Conservation (phyloP, 2,888 invertebrate species). For the Ecliptopera silaceata region DNA sequence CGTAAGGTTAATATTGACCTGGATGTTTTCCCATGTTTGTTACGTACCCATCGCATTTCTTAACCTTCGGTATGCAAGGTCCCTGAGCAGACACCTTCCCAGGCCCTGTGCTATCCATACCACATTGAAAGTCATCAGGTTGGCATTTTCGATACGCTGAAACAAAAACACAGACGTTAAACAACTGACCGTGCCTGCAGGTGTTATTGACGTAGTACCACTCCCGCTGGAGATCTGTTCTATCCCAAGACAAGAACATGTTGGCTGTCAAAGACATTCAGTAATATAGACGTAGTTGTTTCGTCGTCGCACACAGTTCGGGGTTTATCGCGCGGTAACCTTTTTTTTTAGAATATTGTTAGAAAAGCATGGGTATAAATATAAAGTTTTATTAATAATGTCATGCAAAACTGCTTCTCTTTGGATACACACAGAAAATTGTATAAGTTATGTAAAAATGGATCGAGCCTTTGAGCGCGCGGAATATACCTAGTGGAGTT, state of each 20-base stretch:
- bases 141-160: conserved; percentile 94
- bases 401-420: conserved; percentile 41
- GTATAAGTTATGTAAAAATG: conserved; percentile 63
- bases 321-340: too few relatives aligned
- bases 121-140: conserved; percentile 94
- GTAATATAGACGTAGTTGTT: too few relatives aligned
- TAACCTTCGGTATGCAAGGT: conserved; percentile 93
- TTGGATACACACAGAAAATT: conserved; percentile 51
- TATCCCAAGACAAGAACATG: not conserved
- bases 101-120: conserved; percentile 79
- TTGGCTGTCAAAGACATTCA: not conserved
- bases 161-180: conserved; percentile 45
- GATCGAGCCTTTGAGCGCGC: conserved; percentile 47
- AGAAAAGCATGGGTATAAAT: too few relatives aligned
- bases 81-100: conserved; percentile 83
- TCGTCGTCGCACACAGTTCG: not conserved
- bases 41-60: conserved; percentile 92
- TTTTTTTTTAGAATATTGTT: too few relatives aligned
- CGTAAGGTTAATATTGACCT: too few relatives aligned
- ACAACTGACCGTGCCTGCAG: too few relatives aligned
- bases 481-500: conserved; percentile 23
- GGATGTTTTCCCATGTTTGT: not conserved
- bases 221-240: not conserved
- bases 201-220: not conserved
- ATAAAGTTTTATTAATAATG: conserved; percentile 34